Conservation (phyloP, 2,797 vertebrate genomes). For the Decapterus maruadsi region DNA sequence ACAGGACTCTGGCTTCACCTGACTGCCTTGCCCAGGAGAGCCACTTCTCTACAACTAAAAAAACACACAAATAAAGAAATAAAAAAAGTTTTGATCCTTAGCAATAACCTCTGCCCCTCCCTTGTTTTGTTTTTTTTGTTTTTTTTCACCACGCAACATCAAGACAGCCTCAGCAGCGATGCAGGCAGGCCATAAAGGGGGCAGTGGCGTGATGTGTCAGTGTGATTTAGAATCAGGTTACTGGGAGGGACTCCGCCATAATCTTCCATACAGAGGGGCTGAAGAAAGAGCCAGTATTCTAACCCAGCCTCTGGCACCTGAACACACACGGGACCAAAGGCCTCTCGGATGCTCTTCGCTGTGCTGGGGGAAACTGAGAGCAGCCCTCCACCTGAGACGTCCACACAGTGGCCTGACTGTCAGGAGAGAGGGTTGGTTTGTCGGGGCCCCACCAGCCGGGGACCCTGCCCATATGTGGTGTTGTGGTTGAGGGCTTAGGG, state of each 20-base stretch:
- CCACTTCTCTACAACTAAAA: conserved; percentile 17
- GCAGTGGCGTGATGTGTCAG: conserved; percentile 64
- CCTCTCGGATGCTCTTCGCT: conserved; percentile 59
- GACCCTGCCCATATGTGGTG: conserved; percentile 72
- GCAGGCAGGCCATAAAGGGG: conserved; percentile 52
- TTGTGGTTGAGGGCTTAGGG: conserved; percentile 66
- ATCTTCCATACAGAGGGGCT: conserved; percentile 59
- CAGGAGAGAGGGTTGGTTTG: conserved; percentile 52
- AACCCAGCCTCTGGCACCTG: conserved; percentile 70
- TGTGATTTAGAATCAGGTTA: conserved; percentile 72
- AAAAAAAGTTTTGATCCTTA: conserved; percentile 26
- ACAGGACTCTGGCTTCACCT: conserved; percentile 34
- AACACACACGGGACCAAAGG: conserved; percentile 69
- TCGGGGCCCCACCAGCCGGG: conserved; percentile 39
- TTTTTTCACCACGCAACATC: conserved; percentile 36
- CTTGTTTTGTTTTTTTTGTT: conserved; percentile 20
- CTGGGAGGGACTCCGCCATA: conserved; percentile 59
- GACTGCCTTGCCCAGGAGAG: conserved; percentile 26
- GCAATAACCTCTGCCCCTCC: conserved; percentile 34
- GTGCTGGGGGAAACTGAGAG: conserved; percentile 63
- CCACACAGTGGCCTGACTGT: conserved; percentile 71
- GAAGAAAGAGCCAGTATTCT: conserved; percentile 76
- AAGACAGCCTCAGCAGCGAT: conserved; percentile 45
- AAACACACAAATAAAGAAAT: conserved; percentile 16
- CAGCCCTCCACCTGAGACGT: conserved; percentile 64